Base-by-base conservation (phyloP, 2,113 vertebrate genomes). In the Hylia prasina region DNA sequence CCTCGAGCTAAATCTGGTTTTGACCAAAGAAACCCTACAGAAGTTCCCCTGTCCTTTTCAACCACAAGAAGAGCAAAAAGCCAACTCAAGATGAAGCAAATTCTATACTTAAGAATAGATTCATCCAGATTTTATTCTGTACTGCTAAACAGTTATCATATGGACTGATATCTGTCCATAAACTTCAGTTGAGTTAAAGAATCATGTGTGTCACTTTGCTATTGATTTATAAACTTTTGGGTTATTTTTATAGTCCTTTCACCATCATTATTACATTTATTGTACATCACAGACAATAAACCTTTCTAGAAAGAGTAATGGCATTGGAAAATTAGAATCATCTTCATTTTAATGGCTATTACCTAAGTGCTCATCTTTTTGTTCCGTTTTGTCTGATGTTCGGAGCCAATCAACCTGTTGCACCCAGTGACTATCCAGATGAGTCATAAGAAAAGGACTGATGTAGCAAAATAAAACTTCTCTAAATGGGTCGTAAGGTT, bases 291-390 rank as follows among this genome's bases (percentile, higher is more conserved):
- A 93, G 86, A 70, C 77, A 83, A 63, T 88, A 92, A 92, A 88
- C 30, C 51, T 94, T 93, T 84, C 57, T 83, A 82, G 85, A 90
- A 92, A 83, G 85, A 93, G 33, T 91, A 87, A 94, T 48, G 48
- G 37, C 78, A 42, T 65, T 88, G 71, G 35, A 68, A 82, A 53
- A 96, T 94, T 84, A 79, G 75, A 21, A 42, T 82, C 80, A 83
- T 93, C 35, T 48, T 96, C 6, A 53, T 90, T 92, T 82, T 93
- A 92, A 92, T 77, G 64, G 66, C 54, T 91, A 53, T 58, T 93
- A 64, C 25, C 4, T 71, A 68, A 87, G 82, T 40, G 50, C 57
- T 89, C 44, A 58, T 92, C 30, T 75, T 95, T 76, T 84, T 83
- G 47, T 85, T 89, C 30, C 3, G 1, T 91, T 82, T 31, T 58